Evolutionary conservation across 2,888 invertebrate genomes (phyloP), one percentile per base, ranked within the genome.

Genomic region (Leptopilina drosophilae): DNA sequence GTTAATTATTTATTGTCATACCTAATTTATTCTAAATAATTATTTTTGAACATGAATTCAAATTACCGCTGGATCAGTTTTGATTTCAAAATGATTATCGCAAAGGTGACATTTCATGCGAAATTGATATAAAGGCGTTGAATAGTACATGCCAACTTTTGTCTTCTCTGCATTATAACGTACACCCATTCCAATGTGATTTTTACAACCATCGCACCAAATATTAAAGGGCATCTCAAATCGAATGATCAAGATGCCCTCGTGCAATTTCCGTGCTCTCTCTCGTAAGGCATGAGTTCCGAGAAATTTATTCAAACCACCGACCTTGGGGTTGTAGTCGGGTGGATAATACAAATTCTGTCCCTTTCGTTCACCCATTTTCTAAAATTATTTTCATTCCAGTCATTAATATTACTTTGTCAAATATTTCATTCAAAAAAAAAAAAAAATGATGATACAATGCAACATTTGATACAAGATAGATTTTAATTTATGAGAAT

Each of bases 221-320:
- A 99, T 99, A 92, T 99, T 99, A 90, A 98, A 99, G 0, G 99
- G 99, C 99, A 99, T 98, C 93, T 99, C 99, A 93, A 99, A 99
- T 69, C 99, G 95, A 84, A 98, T 98, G 83, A 98, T 97, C 40
- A 98, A 95, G 87, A 99, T 99, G 12, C 99, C 99, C 93, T 97
- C 93, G 89, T 97, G 96, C 4, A 99, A 94, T 92, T 99, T 99
- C n/a, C 96, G 93, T 33, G 99, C 99, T 82, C 99, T 93, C 92
- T 99, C 99, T 49, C 99, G 94, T 62, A 99, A 93, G 0, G 99
- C 98, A 94, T 99, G 99, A 14, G 98, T 98, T 4, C 96, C 96
- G 88, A 96, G 94, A 92, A 98, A 99, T 92, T 97, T 97, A 91
- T 99, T 99, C 53, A 99, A 94, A 6, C 98, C 98, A 85, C 98